Evolutionary conservation across 1,140 invertebrate species (phyloP).

Genomic region (Macrotrachela quadricornifera): DNA sequence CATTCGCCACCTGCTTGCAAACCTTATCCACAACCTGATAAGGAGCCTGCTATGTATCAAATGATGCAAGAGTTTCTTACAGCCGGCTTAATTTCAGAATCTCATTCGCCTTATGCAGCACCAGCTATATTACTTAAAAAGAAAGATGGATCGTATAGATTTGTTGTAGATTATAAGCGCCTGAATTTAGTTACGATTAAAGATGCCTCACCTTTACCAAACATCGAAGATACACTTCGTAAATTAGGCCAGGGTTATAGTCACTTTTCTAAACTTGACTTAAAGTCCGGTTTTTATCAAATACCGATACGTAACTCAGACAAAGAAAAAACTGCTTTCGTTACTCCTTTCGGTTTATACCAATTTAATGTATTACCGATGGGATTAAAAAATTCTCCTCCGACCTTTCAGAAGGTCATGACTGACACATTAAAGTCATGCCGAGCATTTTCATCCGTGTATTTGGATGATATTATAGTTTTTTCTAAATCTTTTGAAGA

Average conservation of each 20-base stretch:
- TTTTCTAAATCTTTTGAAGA: too few relatives aligned
- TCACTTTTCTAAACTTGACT: neutral
- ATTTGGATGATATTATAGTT: too few relatives aligned
- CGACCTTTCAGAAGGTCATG: too few relatives aligned
- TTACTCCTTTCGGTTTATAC: neutral
- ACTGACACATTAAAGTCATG: too few relatives aligned
- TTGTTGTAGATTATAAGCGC: slow-evolving; percentile 7
- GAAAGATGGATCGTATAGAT: neutral
- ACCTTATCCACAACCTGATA: too few relatives aligned
- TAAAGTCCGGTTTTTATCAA: neutral
- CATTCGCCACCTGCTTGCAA: too few relatives aligned
- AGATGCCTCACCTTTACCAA: slow-evolving; percentile 1
- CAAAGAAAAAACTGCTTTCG: slow-evolving; percentile 3
- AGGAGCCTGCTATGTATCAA: too few relatives aligned
- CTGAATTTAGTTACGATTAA: slow-evolving; percentile 8
- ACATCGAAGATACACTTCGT: neutral
- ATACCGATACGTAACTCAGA: neutral
- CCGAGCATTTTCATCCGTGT: too few relatives aligned
- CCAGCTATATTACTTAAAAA: slow-evolving; percentile 16
- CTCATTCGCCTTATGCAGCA: slow-evolving; percentile 26
- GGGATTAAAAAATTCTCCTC: too few relatives aligned
- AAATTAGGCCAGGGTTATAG: neutral
- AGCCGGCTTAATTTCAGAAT: slow-evolving; percentile 9
- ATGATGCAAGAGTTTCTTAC: neutral
- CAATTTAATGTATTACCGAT: too few relatives aligned